Evolutionary conservation across 2,113 vertebrate genomes (phyloP).

Genomic region (Hemiprocne comata): DNA sequence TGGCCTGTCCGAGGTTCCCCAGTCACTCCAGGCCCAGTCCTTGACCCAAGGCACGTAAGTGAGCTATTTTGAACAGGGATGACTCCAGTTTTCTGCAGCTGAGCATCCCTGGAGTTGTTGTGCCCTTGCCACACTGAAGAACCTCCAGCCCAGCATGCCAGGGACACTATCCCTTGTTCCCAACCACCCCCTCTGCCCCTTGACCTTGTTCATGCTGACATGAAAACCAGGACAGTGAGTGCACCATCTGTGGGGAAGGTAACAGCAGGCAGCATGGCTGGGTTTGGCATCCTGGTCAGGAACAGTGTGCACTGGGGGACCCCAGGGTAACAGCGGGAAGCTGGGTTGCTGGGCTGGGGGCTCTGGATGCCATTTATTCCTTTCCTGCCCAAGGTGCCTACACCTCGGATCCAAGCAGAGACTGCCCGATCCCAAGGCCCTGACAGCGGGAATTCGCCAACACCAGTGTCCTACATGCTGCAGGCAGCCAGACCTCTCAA

Average conservation of each 20-base stretch:
- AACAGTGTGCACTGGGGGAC: neutral
- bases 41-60: neutral
- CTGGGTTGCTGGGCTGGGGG: too few species aligned
- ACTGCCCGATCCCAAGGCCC: neutral
- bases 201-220: neutral
- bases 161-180: neutral
- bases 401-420: too few species aligned
- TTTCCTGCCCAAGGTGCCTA: neutral
- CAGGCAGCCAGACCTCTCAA: too few species aligned
- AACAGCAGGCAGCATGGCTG: neutral
- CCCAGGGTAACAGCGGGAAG: fast-evolving
- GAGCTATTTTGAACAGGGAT: neutral
- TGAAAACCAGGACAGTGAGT: fast-evolving
- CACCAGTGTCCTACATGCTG: neutral
- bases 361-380: neutral
- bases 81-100: neutral
- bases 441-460: fast-evolving
- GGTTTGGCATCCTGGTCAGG: neutral
- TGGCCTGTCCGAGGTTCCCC: neutral
- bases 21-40: neutral
- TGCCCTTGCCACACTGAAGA: neutral
- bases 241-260: neutral
- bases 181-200: neutral
- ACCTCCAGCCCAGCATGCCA: neutral
- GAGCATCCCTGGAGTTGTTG: neutral